These are phyloP conservation scores for Chiroxiphia lanceolata DNA, from an alignment of 2,797 vertebrate species.

Conservation along the genomic window DNA sequence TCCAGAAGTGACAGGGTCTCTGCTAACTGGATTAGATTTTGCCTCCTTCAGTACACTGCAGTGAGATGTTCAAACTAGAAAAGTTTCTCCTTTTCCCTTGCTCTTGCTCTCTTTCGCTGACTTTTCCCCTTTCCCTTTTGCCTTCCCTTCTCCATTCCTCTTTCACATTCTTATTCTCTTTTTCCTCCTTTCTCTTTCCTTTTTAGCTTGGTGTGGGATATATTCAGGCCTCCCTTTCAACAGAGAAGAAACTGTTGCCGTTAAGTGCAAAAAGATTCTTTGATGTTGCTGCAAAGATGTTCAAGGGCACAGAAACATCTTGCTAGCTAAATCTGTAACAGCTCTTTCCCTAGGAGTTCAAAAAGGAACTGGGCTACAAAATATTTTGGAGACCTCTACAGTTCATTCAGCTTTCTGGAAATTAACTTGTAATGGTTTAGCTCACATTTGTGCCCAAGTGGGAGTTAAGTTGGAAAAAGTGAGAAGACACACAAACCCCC, in stretches of 20 bases:
- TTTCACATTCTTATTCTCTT: background rate
- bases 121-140: background rate
- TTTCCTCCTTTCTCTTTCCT: background rate
- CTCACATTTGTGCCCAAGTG: background rate
- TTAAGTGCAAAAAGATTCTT: background rate
- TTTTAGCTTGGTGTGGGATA: background rate
- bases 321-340: background rate
- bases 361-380: background rate
- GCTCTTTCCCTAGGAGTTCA: background rate
- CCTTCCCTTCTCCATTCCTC: background rate
- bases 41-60: background rate
- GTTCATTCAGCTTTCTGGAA: background rate
- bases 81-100: background rate
- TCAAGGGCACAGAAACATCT: background rate
- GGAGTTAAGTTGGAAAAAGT: background rate
- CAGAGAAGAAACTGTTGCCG: rapidly evolving
- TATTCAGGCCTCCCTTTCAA: background rate
- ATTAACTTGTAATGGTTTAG: background rate
- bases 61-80: background rate
- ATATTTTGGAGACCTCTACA: background rate
- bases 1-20: background rate
- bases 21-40: background rate
- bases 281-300: background rate
- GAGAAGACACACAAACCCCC: background rate
- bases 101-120: background rate